A percentile compares a stretch with the other conserved stretches of the same genome.
These are phyloP conservation scores for Latrodectus geometricus DNA, from an alignment of 1,140 invertebrate species.

Conservation along the genomic window DNA sequence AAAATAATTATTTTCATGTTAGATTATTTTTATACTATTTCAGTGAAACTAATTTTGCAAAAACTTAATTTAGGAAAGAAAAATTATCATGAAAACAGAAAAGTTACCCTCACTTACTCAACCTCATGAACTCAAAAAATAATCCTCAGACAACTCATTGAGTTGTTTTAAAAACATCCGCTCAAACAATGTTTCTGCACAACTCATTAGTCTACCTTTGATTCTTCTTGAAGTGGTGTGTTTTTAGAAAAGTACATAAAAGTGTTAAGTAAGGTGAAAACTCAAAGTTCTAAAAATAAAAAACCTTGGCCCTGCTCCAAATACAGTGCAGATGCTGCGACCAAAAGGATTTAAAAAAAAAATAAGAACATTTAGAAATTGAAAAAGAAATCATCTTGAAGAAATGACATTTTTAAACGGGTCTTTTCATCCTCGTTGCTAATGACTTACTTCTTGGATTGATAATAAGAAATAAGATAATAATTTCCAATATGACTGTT, in stretches of 20 bases:
- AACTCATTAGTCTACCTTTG: background rate
- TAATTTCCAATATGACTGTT: no score
- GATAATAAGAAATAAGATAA: no score
- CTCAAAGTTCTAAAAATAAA: constrained; percentile 31
- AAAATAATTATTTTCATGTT: no score
- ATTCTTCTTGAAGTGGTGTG: background rate
- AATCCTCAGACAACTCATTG: no score
- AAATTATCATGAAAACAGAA: no score
- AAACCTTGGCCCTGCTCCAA: constrained; percentile 22
- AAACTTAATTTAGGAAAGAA: no score
- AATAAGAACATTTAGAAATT: constrained; percentile 30
- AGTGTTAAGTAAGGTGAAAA: constrained; percentile 12
- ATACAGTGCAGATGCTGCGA: background rate
- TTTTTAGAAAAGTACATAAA: background rate
- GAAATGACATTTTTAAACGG: constrained; percentile 46
- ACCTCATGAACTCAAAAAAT: no score
- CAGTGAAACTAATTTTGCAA: no score
- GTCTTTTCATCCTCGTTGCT: background rate
- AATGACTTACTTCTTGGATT: no score
- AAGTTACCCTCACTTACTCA: no score
- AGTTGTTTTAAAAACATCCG: background rate
- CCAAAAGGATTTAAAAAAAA: constrained; percentile 27
- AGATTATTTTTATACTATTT: no score
- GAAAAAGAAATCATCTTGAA: background rate
- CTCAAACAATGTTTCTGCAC: background rate